Percentiles rank a stretch among this genome's conserved stretches.
phyloP scores from a whole-genome alignment of 2,888 invertebrate species.

The Adelphocoris suturalis region DNA sequence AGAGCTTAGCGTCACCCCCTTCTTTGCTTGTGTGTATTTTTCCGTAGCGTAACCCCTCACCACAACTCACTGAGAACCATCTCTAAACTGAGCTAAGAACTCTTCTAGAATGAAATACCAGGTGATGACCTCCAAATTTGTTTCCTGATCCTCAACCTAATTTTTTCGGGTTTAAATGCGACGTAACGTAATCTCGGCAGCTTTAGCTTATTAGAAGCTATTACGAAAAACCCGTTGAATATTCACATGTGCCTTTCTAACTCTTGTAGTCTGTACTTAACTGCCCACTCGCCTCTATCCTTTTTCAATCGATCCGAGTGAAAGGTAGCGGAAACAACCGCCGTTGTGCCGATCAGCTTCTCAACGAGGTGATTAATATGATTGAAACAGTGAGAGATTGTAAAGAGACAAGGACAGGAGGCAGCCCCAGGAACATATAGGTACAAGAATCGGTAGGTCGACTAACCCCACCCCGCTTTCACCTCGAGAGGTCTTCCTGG shows the following conservation, averaged over 20 bases:
- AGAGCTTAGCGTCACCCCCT: too few species aligned
- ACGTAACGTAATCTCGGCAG: neutral
- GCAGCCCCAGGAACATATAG: too few species aligned
- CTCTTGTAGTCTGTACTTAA: neutral
- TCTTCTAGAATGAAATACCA: too few species aligned
- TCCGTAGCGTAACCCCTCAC: too few species aligned
- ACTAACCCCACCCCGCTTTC: constrained; percentile 37
- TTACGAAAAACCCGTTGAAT: neutral
- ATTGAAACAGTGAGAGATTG: constrained; percentile 33
- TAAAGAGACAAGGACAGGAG: constrained; percentile 4
- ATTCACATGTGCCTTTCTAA: neutral
- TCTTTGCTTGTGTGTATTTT: too few species aligned
- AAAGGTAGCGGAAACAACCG: constrained; percentile 24
- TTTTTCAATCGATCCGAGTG: neutral
- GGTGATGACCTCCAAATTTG: too few species aligned
- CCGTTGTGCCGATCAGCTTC: neutral
- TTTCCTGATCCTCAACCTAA: too few species aligned
- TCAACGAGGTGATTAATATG: constrained; percentile 45
- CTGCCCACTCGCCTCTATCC: neutral
- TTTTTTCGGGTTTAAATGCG: too few species aligned
- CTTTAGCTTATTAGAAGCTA: neutral
- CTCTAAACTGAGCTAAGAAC: too few species aligned
- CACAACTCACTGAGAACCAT: too few species aligned
- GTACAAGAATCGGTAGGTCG: constrained; percentile 26
- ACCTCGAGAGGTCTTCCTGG: constrained; percentile 44